Evolutionary conservation across 2,113 vertebrate genomes (phyloP).

Genomic region (Charina bottae): DNA sequence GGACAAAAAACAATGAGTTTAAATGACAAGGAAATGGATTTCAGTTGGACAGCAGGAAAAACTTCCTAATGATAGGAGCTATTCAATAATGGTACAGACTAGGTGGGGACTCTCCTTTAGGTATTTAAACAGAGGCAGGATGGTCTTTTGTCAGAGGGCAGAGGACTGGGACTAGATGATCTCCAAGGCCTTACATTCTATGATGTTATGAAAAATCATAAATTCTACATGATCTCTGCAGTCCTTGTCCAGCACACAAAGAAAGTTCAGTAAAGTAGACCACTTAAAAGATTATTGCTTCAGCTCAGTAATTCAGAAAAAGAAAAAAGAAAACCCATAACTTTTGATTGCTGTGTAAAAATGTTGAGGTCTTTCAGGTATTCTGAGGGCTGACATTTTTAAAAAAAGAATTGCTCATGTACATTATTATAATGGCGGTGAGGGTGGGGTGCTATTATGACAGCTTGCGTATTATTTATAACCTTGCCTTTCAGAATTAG

Average conservation of each 20-base stretch:
- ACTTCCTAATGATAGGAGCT: no score
- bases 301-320: neutral
- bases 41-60: no score
- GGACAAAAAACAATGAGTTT: no score
- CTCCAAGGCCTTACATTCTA: neutral
- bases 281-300: neutral
- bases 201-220: neutral
- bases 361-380: neutral
- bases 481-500: conserved; percentile 22
- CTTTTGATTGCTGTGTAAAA: neutral
- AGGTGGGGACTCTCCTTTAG: no score
- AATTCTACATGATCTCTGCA: neutral
- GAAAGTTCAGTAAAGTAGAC: neutral
- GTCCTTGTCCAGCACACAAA: neutral
- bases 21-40: no score
- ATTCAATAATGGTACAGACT: no score
- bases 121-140: no score
- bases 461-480: conserved; percentile 29
- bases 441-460: neutral
- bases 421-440: neutral
- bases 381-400: conserved; percentile 16
- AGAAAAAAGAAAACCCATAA: neutral
- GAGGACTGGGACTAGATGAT: neutral
- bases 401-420: neutral
- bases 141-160: no score